These are phyloP conservation scores for Scomber scombrus DNA, from an alignment of 2,113 vertebrate genomes.

Conservation along the genomic window DNA sequence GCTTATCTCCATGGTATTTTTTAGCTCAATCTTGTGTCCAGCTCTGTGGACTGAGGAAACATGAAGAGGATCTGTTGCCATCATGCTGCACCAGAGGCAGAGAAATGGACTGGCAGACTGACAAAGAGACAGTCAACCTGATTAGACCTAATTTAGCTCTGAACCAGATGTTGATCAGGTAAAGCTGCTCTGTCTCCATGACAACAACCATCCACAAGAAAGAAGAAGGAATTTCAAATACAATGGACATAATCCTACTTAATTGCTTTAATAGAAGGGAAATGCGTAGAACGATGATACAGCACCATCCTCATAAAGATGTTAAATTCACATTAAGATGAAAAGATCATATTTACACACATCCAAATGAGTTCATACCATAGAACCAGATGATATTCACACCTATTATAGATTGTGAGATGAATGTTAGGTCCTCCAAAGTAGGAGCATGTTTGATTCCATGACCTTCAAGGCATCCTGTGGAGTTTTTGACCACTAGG, in stretches of 20 bases:
- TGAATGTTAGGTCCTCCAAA: neutral
- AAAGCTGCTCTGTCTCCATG: conserved; percentile 61
- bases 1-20: neutral
- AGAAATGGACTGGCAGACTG: conserved; percentile 26
- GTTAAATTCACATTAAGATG: neutral
- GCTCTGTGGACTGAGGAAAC: conserved; percentile 4
- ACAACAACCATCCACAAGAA: conserved; percentile 51
- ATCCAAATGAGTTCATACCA: too few relatives aligned
- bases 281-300: conserved; percentile 10
- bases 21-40: neutral
- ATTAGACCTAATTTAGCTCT: conserved; percentile 59
- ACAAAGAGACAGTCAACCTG: conserved; percentile 42
- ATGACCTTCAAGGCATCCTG: too few relatives aligned
- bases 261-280: conserved; percentile 42
- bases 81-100: conserved; percentile 14
- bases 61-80: conserved; percentile 26
- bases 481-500: neutral
- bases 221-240: conserved; percentile 38
- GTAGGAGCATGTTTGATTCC: too few relatives aligned
- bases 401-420: neutral
- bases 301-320: neutral
- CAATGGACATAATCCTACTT: conserved; percentile 38
- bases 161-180: conserved; percentile 58
- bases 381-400: too few relatives aligned
- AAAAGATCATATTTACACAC: neutral